Percentiles rank a stretch among this genome's conserved stretches.
phyloP scores from a whole-genome alignment of 2,113 vertebrate species.

The Salvelinus alpinus region DNA sequence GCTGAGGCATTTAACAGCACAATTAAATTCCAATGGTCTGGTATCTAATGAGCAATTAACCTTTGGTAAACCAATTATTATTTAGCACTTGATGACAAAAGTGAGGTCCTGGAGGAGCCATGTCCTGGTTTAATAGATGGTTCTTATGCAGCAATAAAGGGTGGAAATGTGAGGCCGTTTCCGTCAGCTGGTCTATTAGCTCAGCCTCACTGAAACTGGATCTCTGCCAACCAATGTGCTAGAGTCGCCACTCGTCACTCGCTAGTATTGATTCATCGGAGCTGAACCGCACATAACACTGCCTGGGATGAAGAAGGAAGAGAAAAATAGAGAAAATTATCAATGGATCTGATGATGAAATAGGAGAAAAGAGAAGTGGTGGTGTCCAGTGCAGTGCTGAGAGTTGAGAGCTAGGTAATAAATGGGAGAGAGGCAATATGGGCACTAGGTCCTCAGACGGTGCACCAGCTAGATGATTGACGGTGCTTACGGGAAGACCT shows the following conservation, averaged over 20 bases:
- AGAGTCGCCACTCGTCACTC: slow-evolving; percentile 24
- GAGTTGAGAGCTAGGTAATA: slow-evolving; percentile 10
- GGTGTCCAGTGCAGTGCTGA: not conserved
- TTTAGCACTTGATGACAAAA: slow-evolving; percentile 72
- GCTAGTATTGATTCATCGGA: slow-evolving; percentile 66
- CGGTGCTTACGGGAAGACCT: not conserved
- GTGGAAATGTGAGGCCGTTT: slow-evolving; percentile 53
- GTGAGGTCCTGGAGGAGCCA: slow-evolving; percentile 67
- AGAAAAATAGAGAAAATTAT: slow-evolving; percentile 27
- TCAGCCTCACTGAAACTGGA: slow-evolving; percentile 60
- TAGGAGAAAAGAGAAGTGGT: slow-evolving; percentile 4
- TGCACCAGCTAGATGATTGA: not conserved
- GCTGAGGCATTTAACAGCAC: slow-evolving; percentile 68
- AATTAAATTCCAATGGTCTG: slow-evolving; percentile 72
- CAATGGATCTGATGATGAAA: not conserved
- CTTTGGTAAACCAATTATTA: slow-evolving; percentile 79
- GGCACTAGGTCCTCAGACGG: slow-evolving; percentile 4
- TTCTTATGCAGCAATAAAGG: slow-evolving; percentile 60
- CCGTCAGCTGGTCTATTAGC: slow-evolving; percentile 56
- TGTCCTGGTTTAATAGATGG: slow-evolving; percentile 68
- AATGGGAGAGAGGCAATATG: not conserved
- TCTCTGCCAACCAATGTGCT: slow-evolving; percentile 28
- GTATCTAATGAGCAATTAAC: slow-evolving; percentile 76
- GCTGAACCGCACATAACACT: slow-evolving; percentile 24
- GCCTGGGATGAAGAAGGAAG: slow-evolving; percentile 46